A percentile compares a stretch with the other conserved stretches of the same genome.
phyloP scores from a whole-genome alignment of 1,140 invertebrate genomes.

The Pygmarrhopalites habei region DNA sequence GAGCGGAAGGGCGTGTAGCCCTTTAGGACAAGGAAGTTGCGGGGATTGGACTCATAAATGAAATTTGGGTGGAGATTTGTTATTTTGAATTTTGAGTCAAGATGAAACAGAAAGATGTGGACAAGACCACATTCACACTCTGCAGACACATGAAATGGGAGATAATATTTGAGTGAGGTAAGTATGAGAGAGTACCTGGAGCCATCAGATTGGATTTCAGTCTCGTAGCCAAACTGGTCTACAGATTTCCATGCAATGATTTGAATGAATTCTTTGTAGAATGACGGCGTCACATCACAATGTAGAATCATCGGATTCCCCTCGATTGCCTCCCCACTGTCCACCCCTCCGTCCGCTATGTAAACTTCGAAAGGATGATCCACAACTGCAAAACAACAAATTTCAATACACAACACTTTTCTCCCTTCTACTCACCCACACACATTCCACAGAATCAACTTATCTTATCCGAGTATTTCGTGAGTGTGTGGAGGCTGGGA shows the following conservation, averaged over 20 bases:
- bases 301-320: constrained; percentile 46
- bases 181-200: neutral
- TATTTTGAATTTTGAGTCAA: neutral
- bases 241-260: constrained; percentile 31
- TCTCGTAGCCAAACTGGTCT: constrained; percentile 32
- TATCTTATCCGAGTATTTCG: too few relatives aligned
- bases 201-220: constrained; percentile 19
- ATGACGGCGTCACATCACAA: constrained; percentile 28
- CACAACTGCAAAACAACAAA: constrained; percentile 12
- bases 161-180: neutral
- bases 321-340: constrained; percentile 47
- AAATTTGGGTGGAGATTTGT: neutral
- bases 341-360: constrained; percentile 42
- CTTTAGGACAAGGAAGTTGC: too few relatives aligned
- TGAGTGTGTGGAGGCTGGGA: too few relatives aligned
- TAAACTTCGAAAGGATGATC: constrained; percentile 46
- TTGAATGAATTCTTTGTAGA: constrained; percentile 19
- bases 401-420: neutral
- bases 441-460: too few relatives aligned
- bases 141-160: neutral
- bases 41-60: too few relatives aligned
- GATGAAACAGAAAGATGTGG: too few relatives aligned
- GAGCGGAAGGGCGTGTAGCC: too few relatives aligned
- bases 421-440: too few relatives aligned
- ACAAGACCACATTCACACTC: too few relatives aligned